A percentile compares a stretch with the other conserved stretches of the same genome.
Evolutionary conservation across 2,113 vertebrate genomes (phyloP).

Genomic region (Crotalus tigris): DNA sequence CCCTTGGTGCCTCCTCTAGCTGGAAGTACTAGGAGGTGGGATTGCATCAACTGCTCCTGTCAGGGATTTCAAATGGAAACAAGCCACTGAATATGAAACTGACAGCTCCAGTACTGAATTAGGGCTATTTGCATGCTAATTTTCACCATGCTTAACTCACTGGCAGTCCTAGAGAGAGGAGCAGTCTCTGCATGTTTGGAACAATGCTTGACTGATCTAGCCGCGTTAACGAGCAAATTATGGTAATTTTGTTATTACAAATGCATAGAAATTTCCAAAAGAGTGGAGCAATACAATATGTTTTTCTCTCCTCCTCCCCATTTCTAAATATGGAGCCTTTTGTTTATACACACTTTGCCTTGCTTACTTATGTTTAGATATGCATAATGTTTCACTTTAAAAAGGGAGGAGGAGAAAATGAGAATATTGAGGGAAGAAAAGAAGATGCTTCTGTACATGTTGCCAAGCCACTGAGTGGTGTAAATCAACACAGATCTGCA

Average conservation of each 20-base stretch:
- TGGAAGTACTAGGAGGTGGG: conserved; percentile 73
- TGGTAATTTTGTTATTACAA: conserved; percentile 88
- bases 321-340: conserved; percentile 67
- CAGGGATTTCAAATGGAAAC: conserved; percentile 76
- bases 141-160: conserved; percentile 73
- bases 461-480: neutral
- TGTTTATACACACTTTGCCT: conserved; percentile 68
- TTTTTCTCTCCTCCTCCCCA: conserved; percentile 69
- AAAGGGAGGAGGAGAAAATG: neutral
- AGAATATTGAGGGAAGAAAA: neutral
- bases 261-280: conserved; percentile 84
- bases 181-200: conserved; percentile 69
- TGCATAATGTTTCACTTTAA: conserved; percentile 21
- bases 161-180: conserved; percentile 73
- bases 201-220: conserved; percentile 86
- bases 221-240: conserved; percentile 84
- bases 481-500: neutral
- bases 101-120: conserved; percentile 80
- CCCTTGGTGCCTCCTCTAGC: conserved; percentile 72
- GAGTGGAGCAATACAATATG: conserved; percentile 75
- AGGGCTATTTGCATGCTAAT: conserved; percentile 86
- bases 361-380: conserved; percentile 58
- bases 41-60: conserved; percentile 70
- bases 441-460: rapidly evolving
- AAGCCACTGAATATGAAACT: conserved; percentile 70